These are phyloP conservation scores for Sebastes dallii DNA, from an alignment of 2,797 vertebrate species.

Conservation along the genomic window DNA sequence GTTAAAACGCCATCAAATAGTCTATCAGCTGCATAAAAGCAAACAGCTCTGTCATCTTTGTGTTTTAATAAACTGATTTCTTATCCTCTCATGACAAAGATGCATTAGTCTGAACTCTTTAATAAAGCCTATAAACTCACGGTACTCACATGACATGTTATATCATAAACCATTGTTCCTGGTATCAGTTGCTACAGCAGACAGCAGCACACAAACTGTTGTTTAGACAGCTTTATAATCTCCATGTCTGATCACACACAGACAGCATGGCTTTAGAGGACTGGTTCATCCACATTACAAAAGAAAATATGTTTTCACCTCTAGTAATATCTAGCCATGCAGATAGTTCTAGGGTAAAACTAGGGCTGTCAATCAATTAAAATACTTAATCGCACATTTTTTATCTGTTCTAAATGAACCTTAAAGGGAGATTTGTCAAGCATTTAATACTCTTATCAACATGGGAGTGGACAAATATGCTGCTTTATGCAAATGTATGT, in stretches of 20 bases:
- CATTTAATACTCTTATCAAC: too few relatives aligned
- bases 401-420: too few relatives aligned
- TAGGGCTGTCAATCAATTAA: too few relatives aligned
- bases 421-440: too few relatives aligned
- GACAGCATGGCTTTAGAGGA: not conserved
- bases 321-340: not conserved
- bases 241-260: slow-evolving; percentile 15
- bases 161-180: slow-evolving; percentile 39
- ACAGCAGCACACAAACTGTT: slow-evolving; percentile 34
- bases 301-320: not conserved
- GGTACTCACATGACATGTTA: slow-evolving; percentile 45
- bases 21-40: not conserved
- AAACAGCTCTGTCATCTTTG: not conserved
- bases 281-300: not conserved
- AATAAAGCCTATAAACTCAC: slow-evolving; percentile 44
- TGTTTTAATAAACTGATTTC: not conserved
- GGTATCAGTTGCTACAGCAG: slow-evolving; percentile 38
- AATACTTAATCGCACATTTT: too few relatives aligned
- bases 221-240: slow-evolving; percentile 31
- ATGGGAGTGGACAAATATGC: too few relatives aligned
- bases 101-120: slow-evolving; percentile 34
- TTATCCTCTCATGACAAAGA: slow-evolving; percentile 20
- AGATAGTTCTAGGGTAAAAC: not conserved
- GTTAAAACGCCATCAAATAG: not conserved
- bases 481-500: too few relatives aligned